These are phyloP conservation scores for Natrix natrix DNA, from an alignment of 2,797 vertebrate species.

Conservation along the genomic window DNA sequence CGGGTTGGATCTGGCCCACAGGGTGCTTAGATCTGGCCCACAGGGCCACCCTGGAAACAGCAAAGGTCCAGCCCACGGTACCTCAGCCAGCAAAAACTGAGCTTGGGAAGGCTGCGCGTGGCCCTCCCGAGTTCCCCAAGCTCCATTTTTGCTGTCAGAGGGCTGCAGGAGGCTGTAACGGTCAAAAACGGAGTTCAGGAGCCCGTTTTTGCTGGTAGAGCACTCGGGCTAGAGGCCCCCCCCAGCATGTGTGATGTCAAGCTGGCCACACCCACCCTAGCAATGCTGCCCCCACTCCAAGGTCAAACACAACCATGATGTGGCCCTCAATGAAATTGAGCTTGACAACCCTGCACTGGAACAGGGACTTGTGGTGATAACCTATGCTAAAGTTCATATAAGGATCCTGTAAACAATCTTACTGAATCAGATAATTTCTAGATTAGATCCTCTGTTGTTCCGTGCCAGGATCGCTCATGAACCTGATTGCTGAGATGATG, in stretches of 20 bases:
- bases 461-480: not conserved
- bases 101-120: too few species aligned
- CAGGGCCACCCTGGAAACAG: too few species aligned
- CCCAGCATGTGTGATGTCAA: not conserved
- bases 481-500: not conserved
- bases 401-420: not conserved
- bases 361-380: not conserved
- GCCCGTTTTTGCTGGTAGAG: fast-evolving
- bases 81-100: too few species aligned
- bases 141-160: not conserved
- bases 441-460: not conserved
- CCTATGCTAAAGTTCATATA: not conserved
- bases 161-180: not conserved
- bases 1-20: fast-evolving
- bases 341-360: not conserved
- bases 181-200: not conserved
- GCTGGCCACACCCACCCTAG: not conserved
- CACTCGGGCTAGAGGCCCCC: not conserved
- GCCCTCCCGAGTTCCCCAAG: not conserved
- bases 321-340: not conserved
- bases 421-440: not conserved
- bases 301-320: not conserved
- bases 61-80: too few species aligned
- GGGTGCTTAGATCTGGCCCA: not conserved
- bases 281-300: fast-evolving